These are phyloP conservation scores for Sander lucioperca DNA, from an alignment of 2,113 vertebrate species.

Conservation along the genomic window DNA sequence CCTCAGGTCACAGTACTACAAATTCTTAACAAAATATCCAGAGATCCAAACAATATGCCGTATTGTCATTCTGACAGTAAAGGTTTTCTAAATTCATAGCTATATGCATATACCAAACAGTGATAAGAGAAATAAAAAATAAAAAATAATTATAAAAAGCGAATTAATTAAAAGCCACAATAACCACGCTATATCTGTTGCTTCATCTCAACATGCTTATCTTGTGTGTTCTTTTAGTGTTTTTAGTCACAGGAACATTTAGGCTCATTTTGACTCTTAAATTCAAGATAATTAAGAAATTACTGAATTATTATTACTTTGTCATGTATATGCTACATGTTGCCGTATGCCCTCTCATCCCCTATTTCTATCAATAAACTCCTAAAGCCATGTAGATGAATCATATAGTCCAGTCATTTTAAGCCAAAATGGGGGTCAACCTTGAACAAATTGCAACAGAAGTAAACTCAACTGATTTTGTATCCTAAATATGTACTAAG, in stretches of 20 bases:
- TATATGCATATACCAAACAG: not conserved
- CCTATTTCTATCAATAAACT: not conserved
- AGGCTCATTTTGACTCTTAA: not conserved
- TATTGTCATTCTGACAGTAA: not conserved
- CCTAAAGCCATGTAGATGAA: constrained; percentile 1
- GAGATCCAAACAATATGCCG: not conserved
- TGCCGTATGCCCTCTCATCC: not conserved
- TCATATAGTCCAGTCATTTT: too few relatives aligned
- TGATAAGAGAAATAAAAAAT: not conserved
- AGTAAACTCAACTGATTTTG: too few relatives aligned
- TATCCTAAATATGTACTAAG: too few relatives aligned
- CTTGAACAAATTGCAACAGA: too few relatives aligned
- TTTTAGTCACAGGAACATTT: not conserved
- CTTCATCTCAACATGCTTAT: not conserved
- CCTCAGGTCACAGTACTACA: not conserved
- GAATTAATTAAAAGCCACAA: not conserved
- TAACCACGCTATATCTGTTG: not conserved
- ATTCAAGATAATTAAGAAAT: not conserved
- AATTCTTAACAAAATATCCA: constrained; percentile 5
- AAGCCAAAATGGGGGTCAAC: too few relatives aligned
- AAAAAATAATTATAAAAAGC: too few relatives aligned
- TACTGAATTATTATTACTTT: not conserved
- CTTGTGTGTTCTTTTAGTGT: not conserved
- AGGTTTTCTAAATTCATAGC: not conserved
- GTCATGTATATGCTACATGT: not conserved